phyloP scores from a whole-genome alignment of 1,140 invertebrate species.

The Drosophila subpulchrella region DNA sequence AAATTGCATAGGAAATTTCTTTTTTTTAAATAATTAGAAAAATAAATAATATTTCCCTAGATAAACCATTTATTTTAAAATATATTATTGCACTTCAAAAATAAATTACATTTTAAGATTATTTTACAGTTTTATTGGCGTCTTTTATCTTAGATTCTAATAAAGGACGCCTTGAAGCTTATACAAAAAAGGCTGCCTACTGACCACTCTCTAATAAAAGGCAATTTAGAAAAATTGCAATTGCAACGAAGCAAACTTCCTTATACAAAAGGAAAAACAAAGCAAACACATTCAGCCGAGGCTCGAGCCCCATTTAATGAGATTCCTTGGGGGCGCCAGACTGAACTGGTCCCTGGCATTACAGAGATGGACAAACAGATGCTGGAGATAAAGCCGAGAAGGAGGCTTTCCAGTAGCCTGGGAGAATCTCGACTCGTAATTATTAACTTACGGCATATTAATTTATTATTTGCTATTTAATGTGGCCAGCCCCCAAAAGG shows the following conservation, averaged over 20 bases:
- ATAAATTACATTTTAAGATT: background rate
- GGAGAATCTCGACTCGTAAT: slow-evolving; percentile 73
- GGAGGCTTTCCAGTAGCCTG: slow-evolving; percentile 64
- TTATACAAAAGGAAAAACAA: slow-evolving; percentile 3
- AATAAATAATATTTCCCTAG: no score
- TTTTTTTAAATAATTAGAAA: background rate
- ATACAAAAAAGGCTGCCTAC: background rate
- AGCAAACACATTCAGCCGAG: slow-evolving; percentile 21
- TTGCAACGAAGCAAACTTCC: slow-evolving; percentile 2
- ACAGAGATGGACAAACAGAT: slow-evolving; percentile 38
- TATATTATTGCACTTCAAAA: background rate
- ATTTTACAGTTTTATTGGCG: background rate
- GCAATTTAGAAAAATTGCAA: background rate
- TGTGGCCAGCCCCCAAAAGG: slow-evolving; percentile 69
- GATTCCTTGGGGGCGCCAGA: slow-evolving; percentile 55
- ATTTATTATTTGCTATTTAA: slow-evolving; percentile 83
- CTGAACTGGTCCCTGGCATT: slow-evolving; percentile 14
- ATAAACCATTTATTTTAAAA: background rate
- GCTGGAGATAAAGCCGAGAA: slow-evolving; percentile 41
- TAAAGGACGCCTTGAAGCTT: background rate
- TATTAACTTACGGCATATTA: slow-evolving; percentile 83
- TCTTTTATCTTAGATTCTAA: background rate
- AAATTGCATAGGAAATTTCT: background rate
- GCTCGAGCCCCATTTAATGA: slow-evolving; percentile 44
- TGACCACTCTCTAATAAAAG: slow-evolving; percentile 3